Evolutionary conservation across 2,888 invertebrate genomes (phyloP).

Genomic region (Ceratothoa steindachneri): DNA sequence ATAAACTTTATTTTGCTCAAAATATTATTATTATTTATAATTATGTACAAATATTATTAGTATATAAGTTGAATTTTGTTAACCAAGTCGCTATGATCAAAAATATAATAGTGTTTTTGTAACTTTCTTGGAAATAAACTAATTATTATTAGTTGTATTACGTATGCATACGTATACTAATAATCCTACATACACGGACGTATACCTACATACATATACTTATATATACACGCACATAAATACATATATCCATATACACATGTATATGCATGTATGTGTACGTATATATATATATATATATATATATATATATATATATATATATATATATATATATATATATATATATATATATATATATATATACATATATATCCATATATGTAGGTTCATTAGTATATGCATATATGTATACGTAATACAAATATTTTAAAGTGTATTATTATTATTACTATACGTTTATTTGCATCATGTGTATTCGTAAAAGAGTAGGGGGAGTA

Average conservation of each 20-base stretch:
- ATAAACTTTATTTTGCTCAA: no score
- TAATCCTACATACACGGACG: background rate
- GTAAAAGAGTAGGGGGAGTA: no score
- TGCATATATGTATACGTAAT: background rate
- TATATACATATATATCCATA: no score
- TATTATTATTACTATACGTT: no score
- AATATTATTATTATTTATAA: no score
- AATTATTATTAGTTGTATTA: background rate
- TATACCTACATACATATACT: background rate
- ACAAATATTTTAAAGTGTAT: no score
- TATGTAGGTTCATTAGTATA: no score
- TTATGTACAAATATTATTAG: no score
- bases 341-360: conserved; percentile 9
- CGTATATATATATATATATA: background rate
- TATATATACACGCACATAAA: background rate
- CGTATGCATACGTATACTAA: background rate
- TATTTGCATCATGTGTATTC: no score
- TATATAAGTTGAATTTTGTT: no score
- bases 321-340: background rate
- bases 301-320: background rate
- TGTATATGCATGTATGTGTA: background rate
- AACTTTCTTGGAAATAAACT: no score
- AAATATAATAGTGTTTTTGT: background rate
- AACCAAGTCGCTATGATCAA: no score
- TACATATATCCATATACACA: background rate